Evolutionary conservation across 2,888 invertebrate genomes (phyloP).

Genomic region (Venusia cambrica): DNA sequence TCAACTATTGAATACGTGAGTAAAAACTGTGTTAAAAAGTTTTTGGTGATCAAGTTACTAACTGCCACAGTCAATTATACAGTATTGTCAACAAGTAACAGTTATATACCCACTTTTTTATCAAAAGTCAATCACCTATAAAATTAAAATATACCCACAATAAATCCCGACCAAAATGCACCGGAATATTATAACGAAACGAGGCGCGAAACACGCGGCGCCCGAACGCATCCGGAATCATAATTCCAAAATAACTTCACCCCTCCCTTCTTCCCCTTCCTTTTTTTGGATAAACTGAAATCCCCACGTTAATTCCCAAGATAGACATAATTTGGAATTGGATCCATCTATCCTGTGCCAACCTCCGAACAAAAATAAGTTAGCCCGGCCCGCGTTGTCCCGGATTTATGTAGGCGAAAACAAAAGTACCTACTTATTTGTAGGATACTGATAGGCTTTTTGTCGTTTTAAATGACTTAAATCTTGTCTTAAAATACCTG

Average conservation of each 20-base stretch:
- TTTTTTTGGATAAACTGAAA: conserved; percentile 79
- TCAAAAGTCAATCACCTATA: conserved; percentile 15
- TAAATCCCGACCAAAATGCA: conserved; percentile 18
- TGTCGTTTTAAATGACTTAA: conserved; percentile 34
- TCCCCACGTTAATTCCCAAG: conserved; percentile 81
- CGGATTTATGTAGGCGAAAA: conserved; percentile 71
- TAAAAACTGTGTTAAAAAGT: too few species aligned
- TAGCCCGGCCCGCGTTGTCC: conserved; percentile 52
- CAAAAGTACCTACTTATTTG: conserved; percentile 50
- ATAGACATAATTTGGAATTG: conserved; percentile 82
- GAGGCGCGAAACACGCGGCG: conserved; percentile 77
- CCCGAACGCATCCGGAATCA: conserved; percentile 78
- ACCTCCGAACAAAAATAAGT: conserved; percentile 77
- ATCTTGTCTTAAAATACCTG: conserved; percentile 7
- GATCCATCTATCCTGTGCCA: conserved; percentile 78
- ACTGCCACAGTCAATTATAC: too few species aligned
- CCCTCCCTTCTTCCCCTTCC: conserved; percentile 51
- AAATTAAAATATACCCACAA: conserved; percentile 11
- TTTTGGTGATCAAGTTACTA: too few species aligned
- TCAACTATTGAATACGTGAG: too few species aligned
- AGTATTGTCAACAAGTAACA: too few species aligned
- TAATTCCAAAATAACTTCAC: conserved; percentile 79
- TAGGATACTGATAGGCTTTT: conserved; percentile 39
- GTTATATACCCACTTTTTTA: too few species aligned
- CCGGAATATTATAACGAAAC: conserved; percentile 63